Conservation (phyloP, 2,888 invertebrate species). For the Pachycephus smyrnensis region DNA sequence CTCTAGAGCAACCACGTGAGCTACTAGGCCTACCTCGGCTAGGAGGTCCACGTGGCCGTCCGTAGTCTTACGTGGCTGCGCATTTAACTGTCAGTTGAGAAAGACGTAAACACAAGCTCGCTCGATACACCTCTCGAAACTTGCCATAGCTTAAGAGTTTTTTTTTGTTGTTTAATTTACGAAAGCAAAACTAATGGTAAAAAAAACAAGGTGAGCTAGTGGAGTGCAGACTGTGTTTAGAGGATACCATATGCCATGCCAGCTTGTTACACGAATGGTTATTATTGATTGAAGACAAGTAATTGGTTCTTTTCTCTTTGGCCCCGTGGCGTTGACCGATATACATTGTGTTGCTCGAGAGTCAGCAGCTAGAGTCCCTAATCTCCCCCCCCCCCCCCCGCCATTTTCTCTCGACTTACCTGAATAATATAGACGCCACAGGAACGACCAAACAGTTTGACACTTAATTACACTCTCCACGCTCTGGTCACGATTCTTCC, state of each 20-base stretch:
- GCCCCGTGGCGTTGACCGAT: conserved; percentile 55
- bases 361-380: conserved; percentile 22
- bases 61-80: not conserved
- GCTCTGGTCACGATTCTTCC: not conserved
- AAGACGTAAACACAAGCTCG: not conserved
- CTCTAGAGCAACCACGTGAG: not conserved
- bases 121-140: conserved; percentile 35
- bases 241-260: conserved; percentile 66
- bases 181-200: conserved; percentile 52
- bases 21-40: not conserved
- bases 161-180: conserved; percentile 54
- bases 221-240: conserved; percentile 68
- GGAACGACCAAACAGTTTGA: not conserved
- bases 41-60: not conserved
- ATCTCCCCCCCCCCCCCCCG: too few species aligned
- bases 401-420: not conserved
- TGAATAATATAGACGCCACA: not conserved
- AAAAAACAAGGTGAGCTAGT: conserved; percentile 65
- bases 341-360: conserved; percentile 58
- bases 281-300: conserved; percentile 32
- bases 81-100: not conserved
- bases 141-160: conserved; percentile 48
- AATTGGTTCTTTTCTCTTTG: conserved; percentile 62
- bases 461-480: not conserved
- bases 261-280: conserved; percentile 50